Evolutionary conservation across 1,140 invertebrate genomes (phyloP).

Genomic region (Helicoverpa armigera): DNA sequence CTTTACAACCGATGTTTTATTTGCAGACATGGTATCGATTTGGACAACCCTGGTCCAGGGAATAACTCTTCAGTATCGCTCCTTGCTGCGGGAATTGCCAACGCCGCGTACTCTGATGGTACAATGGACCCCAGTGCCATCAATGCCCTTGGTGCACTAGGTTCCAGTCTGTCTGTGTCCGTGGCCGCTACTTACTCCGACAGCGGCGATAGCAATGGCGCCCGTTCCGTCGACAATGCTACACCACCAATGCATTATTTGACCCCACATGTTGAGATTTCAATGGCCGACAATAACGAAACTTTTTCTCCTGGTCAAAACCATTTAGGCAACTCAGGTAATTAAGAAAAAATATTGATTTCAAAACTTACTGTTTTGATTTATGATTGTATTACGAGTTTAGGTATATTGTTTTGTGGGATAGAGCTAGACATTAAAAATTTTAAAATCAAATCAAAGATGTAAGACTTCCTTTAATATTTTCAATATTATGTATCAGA

Average conservation of each 20-base stretch:
- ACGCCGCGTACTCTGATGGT: constrained; percentile 87
- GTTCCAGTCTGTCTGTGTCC: constrained; percentile 87
- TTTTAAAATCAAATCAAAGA: not conserved
- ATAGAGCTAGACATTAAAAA: not conserved
- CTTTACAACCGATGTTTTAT: not conserved
- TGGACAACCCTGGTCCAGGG: constrained; percentile 94
- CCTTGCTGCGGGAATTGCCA: constrained; percentile 88
- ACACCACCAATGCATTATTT: constrained; percentile 96
- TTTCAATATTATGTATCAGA: no score
- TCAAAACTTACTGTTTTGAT: not conserved
- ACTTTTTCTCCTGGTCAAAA: constrained; percentile 84
- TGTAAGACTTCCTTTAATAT: no score
- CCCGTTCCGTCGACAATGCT: constrained; percentile 92
- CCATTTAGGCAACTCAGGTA: constrained; percentile 72
- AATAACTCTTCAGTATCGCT: constrained; percentile 90
- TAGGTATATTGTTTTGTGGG: not conserved
- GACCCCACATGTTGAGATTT: constrained; percentile 96
- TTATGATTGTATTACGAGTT: not conserved
- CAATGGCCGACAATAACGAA: constrained; percentile 91
- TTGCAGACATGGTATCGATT: constrained; percentile 93
- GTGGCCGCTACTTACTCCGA: constrained; percentile 91
- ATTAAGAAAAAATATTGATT: not conserved
- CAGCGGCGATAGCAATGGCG: constrained; percentile 92
- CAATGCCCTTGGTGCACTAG: constrained; percentile 85
- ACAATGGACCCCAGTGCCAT: constrained; percentile 86